Conservation (phyloP, 2,113 vertebrate species). For the Mohoua ochrocephala region DNA sequence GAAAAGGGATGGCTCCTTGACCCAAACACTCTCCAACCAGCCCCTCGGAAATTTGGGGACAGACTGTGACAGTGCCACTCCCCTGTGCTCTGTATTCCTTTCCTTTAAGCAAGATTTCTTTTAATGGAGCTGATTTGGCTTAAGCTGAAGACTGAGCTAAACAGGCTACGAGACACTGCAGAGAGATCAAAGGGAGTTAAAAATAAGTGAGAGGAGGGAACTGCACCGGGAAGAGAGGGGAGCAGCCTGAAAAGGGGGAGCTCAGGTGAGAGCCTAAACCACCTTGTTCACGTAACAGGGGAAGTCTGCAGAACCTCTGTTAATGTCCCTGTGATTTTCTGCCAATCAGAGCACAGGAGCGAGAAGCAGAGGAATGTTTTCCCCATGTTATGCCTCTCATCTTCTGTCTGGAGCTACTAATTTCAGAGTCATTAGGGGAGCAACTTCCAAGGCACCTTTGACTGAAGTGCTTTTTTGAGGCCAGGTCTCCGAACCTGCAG, state of each 20-base stretch:
- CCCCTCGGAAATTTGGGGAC: background rate
- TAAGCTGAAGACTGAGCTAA: background rate
- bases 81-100: background rate
- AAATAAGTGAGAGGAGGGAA: background rate
- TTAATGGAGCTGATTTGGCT: background rate
- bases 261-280: background rate
- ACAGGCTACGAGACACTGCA: background rate
- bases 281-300: background rate
- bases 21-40: background rate
- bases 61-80: background rate
- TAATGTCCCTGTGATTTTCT: constrained; percentile 8
- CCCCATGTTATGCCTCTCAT: background rate
- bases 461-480: background rate
- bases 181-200: background rate
- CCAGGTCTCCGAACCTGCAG: background rate
- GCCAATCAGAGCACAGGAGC: background rate
- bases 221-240: background rate
- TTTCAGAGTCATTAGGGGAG: constrained; percentile 49
- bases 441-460: background rate
- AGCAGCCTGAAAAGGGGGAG: background rate
- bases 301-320: background rate
- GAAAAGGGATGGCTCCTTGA: background rate
- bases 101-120: background rate
- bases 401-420: constrained; percentile 47
- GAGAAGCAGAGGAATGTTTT: constrained; percentile 6